Percentiles rank a stretch among this genome's conserved stretches.
Evolutionary conservation across 2,888 invertebrate species (phyloP).

Genomic region (Acholoe squamosa): DNA sequence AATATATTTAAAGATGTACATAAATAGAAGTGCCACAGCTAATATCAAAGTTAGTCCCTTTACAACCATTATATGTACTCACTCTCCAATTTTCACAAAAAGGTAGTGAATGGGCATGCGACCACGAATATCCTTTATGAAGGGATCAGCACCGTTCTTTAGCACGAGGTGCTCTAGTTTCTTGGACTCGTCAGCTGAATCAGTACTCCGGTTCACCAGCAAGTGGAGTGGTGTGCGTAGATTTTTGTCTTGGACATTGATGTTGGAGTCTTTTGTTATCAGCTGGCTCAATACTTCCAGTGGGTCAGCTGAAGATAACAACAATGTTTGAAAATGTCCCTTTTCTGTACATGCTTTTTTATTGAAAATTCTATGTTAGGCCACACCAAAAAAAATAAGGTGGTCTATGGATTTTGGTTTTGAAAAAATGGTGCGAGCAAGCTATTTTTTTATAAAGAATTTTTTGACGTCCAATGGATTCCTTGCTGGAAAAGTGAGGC

Average conservation of each 20-base stretch:
- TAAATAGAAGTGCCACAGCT: no score
- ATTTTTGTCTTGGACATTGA: slow-evolving; percentile 46
- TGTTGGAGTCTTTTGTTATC: slow-evolving; percentile 1
- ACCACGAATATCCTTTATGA: slow-evolving; percentile 79
- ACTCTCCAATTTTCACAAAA: slow-evolving; percentile 78
- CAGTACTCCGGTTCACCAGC: slow-evolving; percentile 82
- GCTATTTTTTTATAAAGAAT: no score
- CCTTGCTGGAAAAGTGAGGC: no score
- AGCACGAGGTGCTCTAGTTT: slow-evolving; percentile 84
- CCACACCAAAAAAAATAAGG: no score
- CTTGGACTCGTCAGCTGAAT: slow-evolving; percentile 82
- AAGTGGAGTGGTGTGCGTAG: slow-evolving; percentile 83
- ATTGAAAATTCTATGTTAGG: no score
- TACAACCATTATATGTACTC: background rate
- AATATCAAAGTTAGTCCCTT: no score
- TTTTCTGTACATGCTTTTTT: no score
- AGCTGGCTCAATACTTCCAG: background rate
- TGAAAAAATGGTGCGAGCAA: no score
- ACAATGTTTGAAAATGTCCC: no score
- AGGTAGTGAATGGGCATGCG: slow-evolving; percentile 84
- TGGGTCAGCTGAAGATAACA: background rate
- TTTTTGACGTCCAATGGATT: no score
- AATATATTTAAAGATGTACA: no score
- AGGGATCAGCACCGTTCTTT: slow-evolving; percentile 80
- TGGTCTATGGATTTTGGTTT: no score